Base-by-base conservation (phyloP, 2,113 vertebrate species). In the Nerophis ophidion region DNA sequence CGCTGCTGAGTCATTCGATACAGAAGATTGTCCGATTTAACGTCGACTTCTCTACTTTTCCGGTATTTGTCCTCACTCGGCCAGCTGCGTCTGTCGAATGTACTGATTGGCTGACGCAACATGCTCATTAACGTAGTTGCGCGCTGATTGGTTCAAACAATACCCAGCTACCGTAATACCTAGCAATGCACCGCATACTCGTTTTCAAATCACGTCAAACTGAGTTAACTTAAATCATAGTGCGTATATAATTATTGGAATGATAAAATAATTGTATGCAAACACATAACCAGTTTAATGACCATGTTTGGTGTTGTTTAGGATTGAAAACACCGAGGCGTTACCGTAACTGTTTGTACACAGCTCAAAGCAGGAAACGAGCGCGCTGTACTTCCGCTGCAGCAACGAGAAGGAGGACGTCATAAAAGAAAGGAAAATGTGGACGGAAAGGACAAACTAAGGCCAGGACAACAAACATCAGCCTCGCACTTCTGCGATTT, bases 341-440 rank as follows among this genome's bases (percentile, higher is more conserved):
- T 61, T 84, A 80, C 79, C 80, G 76, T 84, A 86, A 80, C 44
- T 53, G 6, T 35, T 0, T 0, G 8, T 8, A 34, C 16, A 14
- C 15, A 16, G 35, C 48, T 52, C 49, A 59, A 45, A 75, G 49
- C 66, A 76, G 82, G 82, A 87, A 84, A 53, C 19, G 62, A 64
- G 44, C 13, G 5, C 13, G 54, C 54, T 52, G 44, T 65, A 81
- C 76, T 90, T 91, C 89, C 88, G 88, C 87, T 84, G 84, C 83
- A 80, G 83, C 67, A 72, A 49, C 61, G 70, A 65, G 57, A 68
- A 75, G 63, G 60, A 57, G 71, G 57, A 79, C 57, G 66, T 73
- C 62, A 67, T 74, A 80, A 76, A 70, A 74, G 66, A 72, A 74
- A 73, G 61, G 67, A 82, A 85, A 82, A 86, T 89, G 87, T 84